A percentile compares a stretch with the other conserved stretches of the same genome.
Conservation (phyloP, 2,113 vertebrate species). For the Oreochromis aureus region DNA sequence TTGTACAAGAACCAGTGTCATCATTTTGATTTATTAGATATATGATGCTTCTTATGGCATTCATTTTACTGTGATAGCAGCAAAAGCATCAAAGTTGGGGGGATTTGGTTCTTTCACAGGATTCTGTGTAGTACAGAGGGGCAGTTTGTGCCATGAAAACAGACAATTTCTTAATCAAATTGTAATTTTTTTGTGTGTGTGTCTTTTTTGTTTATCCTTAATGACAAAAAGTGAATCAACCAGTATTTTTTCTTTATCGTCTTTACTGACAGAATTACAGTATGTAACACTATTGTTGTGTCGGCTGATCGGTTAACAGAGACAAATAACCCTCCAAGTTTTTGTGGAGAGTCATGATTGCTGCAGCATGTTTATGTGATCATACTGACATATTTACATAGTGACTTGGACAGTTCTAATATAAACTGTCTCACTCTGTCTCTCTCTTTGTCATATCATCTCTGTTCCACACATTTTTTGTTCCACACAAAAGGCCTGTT, state of each 20-base stretch:
- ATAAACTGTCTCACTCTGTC: not conserved
- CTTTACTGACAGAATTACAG: not conserved
- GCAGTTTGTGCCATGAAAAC: not conserved
- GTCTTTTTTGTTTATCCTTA: not conserved
- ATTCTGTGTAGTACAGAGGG: not conserved
- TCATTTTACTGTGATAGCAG: not conserved
- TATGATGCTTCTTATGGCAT: not conserved
- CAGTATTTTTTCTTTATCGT: not conserved
- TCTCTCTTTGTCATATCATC: not conserved
- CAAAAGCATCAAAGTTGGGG: not conserved
- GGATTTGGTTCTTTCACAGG: not conserved
- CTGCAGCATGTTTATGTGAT: not conserved
- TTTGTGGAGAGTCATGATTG: not conserved
- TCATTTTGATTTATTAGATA: not conserved
- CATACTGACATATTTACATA: not conserved
- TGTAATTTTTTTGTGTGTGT: not conserved
- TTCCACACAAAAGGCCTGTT: not conserved
- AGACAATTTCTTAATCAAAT: not conserved
- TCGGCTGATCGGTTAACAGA: not conserved
- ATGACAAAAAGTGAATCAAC: not conserved
- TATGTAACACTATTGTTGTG: not conserved
- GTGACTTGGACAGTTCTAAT: not conserved
- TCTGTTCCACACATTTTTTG: not conserved
- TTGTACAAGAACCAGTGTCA: not conserved
- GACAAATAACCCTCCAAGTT: not conserved